phyloP scores from a whole-genome alignment of 2,113 vertebrate genomes.

The Pyrgilauda ruficollis region DNA sequence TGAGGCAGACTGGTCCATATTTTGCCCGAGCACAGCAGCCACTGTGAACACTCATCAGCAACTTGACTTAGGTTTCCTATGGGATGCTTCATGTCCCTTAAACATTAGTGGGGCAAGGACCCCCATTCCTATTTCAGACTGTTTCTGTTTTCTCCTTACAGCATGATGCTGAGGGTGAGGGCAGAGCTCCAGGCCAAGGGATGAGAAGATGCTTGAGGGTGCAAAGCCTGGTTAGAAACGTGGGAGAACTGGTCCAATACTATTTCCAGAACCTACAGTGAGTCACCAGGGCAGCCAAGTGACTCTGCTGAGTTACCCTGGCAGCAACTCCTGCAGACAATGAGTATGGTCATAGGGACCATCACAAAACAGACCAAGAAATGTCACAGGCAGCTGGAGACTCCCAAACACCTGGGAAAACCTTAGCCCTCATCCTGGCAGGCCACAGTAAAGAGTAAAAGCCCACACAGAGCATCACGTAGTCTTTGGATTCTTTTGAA shows the following conservation, averaged over 20 bases:
- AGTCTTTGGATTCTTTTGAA: background rate
- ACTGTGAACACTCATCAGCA: background rate
- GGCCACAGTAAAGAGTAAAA: background rate
- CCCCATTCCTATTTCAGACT: background rate
- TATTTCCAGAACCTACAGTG: background rate
- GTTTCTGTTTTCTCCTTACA: background rate
- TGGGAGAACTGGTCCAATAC: background rate
- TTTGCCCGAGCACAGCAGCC: background rate
- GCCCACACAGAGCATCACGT: background rate
- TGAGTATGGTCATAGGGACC: rapidly evolving
- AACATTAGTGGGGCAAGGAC: rapidly evolving
- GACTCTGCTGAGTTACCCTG: background rate
- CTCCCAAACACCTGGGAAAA: background rate
- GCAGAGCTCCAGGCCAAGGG: background rate
- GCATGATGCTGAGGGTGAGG: background rate
- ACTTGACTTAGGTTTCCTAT: background rate
- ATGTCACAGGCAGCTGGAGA: background rate
- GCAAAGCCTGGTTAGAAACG: background rate
- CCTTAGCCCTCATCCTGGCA: background rate
- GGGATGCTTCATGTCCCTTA: background rate
- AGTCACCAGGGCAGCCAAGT: background rate
- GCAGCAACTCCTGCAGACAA: background rate
- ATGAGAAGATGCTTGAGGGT: background rate
- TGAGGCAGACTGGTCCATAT: background rate
- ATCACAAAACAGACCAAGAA: background rate